Evolutionary conservation across 2,113 vertebrate genomes (phyloP).

Genomic region (Chroicocephalus ridibundus): DNA sequence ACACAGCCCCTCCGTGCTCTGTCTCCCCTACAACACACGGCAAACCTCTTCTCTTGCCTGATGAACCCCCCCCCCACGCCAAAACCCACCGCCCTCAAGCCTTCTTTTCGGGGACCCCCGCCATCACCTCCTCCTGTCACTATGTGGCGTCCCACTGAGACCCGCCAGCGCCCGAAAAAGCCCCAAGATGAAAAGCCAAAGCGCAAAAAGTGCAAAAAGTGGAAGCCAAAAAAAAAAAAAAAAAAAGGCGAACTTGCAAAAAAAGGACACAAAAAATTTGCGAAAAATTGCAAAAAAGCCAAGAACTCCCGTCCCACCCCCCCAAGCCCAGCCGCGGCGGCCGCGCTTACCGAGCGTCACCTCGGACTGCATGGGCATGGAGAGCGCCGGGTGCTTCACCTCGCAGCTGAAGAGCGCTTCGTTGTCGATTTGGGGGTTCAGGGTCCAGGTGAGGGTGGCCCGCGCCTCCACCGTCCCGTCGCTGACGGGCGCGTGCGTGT

Average conservation of each 20-base stretch:
- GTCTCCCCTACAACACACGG: background rate
- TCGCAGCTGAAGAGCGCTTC: constrained; percentile 95
- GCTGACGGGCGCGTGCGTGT: constrained; percentile 74
- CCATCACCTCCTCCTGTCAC: accelerated
- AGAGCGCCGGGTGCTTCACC: constrained; percentile 92
- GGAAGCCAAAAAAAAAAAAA: background rate
- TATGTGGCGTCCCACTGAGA: accelerated
- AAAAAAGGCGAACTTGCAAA: too few relatives aligned
- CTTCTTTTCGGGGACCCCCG: background rate
- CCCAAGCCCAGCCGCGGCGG: accelerated
- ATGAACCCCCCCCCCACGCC: background rate
- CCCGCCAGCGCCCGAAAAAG: accelerated
- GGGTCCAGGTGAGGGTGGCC: constrained; percentile 90
- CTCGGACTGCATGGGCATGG: constrained; percentile 95
- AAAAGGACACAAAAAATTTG: accelerated
- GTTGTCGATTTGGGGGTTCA: constrained; percentile 92
- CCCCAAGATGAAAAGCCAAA: background rate
- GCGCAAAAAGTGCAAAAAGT: background rate
- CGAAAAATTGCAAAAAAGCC: too few relatives aligned
- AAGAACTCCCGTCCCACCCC: accelerated
- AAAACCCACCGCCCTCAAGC: too few relatives aligned
- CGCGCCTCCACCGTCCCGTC: constrained; percentile 89
- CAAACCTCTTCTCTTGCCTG: background rate
- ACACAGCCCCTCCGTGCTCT: background rate
- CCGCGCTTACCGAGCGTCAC: constrained; percentile 83